Conservation (phyloP, 2,888 invertebrate genomes). For the Rhaphigaster nebulosa region DNA sequence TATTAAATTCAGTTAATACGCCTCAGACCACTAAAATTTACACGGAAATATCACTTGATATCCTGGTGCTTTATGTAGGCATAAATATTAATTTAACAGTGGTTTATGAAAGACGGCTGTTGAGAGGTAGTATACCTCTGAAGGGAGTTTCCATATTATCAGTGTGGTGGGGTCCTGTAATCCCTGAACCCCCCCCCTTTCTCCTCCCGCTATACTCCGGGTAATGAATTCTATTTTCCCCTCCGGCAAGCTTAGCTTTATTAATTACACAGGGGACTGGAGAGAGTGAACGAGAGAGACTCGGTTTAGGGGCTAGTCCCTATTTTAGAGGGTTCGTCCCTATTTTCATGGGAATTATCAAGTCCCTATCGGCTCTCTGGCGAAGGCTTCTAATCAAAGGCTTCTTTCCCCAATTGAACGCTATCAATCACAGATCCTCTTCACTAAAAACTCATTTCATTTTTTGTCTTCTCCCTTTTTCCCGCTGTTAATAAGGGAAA, state of each 20-base stretch:
- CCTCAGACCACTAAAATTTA: not conserved
- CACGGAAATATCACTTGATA: not conserved
- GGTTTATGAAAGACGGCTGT: slow-evolving; percentile 52
- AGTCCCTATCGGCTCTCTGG: slow-evolving; percentile 44
- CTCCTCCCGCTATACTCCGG: slow-evolving; percentile 56
- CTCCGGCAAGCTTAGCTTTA: slow-evolving; percentile 64
- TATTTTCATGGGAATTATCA: slow-evolving; percentile 55
- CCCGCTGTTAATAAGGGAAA: not conserved
- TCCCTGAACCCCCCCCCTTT: slow-evolving; percentile 56
- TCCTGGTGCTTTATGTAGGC: not conserved
- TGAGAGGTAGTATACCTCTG: not conserved
- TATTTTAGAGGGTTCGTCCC: slow-evolving; percentile 38
- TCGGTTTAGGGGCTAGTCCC: slow-evolving; percentile 46
- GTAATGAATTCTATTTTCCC: slow-evolving; percentile 65
- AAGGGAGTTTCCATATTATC: slow-evolving; percentile 58
- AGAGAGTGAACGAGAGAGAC: slow-evolving; percentile 57
- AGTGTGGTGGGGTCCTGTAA: slow-evolving; percentile 55
- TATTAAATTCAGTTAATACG: not conserved
- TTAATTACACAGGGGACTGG: slow-evolving; percentile 63
- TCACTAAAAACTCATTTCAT: slow-evolving; percentile 47
- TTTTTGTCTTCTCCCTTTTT: not conserved
- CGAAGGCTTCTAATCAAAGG: slow-evolving; percentile 39
- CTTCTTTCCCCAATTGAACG: slow-evolving; percentile 40
- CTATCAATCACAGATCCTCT: slow-evolving; percentile 49
- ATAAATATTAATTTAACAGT: slow-evolving; percentile 52